Conservation (phyloP, 2,888 invertebrate genomes). For the Cephalotes varians region DNA sequence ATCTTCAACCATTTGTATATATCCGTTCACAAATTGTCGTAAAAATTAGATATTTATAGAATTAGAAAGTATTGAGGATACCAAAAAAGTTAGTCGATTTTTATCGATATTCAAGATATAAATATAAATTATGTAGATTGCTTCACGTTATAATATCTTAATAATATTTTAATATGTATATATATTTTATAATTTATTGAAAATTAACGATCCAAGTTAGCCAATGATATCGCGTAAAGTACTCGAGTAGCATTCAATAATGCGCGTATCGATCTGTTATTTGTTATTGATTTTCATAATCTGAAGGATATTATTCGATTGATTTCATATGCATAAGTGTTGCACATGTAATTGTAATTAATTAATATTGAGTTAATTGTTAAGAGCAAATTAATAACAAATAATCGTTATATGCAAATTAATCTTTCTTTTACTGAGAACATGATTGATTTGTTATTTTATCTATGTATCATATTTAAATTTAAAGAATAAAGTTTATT, state of each 20-base stretch:
- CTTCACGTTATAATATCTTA: background rate
- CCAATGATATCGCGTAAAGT: background rate
- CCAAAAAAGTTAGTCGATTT: background rate
- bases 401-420: background rate
- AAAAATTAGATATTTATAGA: background rate
- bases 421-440: background rate
- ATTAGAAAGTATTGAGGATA: background rate
- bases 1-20: background rate
- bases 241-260: background rate
- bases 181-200: slow-evolving; percentile 4
- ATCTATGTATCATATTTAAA: background rate
- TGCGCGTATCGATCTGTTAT: background rate
- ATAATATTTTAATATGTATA: background rate
- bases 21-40: background rate
- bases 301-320: background rate
- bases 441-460: no score
- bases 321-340: background rate
- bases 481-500: background rate
- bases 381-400: background rate
- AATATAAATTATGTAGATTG: background rate
- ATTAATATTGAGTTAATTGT: background rate
- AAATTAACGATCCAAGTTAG: background rate
- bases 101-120: background rate
- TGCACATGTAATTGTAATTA: background rate
- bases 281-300: background rate